These are phyloP conservation scores for Amniataba percoides DNA, from an alignment of 2,797 vertebrate genomes.

Conservation along the genomic window DNA sequence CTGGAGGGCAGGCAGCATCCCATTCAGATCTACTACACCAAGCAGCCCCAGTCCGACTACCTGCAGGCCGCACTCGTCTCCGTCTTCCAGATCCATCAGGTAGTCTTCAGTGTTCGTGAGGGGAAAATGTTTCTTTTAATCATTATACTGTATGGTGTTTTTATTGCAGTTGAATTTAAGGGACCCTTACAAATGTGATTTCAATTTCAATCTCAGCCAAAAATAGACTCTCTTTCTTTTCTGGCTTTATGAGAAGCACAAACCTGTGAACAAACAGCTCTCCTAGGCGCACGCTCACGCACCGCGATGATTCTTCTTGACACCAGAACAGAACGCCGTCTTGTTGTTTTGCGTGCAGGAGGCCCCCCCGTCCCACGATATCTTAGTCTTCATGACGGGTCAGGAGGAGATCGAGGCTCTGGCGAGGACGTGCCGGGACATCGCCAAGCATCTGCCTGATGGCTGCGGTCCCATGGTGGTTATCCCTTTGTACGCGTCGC, in stretches of 20 bases:
- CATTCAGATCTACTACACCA: constrained; percentile 96
- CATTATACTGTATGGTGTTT: not conserved
- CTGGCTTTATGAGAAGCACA: not conserved
- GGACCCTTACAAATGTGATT: not conserved
- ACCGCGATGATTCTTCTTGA: constrained; percentile 26
- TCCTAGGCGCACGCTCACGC: not conserved
- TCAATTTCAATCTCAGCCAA: too few relatives aligned
- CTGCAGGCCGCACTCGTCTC: constrained; percentile 95
- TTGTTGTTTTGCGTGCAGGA: constrained; percentile 83
- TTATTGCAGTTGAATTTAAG: not conserved
- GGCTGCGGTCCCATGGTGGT: constrained; percentile 89
- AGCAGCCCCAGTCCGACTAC: constrained; percentile 94
- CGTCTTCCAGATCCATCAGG: constrained; percentile 98
- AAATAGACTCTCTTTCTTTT: too few relatives aligned
- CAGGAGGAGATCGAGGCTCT: constrained; percentile 98
- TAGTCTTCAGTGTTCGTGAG: constrained; percentile 53
- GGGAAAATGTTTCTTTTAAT: not conserved
- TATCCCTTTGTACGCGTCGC: constrained; percentile 93
- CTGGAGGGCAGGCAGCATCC: constrained; percentile 96
- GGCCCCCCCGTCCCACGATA: constrained; percentile 91
- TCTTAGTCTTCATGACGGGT: constrained; percentile 97
- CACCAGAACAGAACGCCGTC: not conserved
- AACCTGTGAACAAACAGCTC: not conserved
- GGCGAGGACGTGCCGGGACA: constrained; percentile 94
- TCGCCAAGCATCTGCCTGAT: constrained; percentile 93